Conservation (phyloP, 1,140 invertebrate species). For the Ceratosolen solmsi region DNA sequence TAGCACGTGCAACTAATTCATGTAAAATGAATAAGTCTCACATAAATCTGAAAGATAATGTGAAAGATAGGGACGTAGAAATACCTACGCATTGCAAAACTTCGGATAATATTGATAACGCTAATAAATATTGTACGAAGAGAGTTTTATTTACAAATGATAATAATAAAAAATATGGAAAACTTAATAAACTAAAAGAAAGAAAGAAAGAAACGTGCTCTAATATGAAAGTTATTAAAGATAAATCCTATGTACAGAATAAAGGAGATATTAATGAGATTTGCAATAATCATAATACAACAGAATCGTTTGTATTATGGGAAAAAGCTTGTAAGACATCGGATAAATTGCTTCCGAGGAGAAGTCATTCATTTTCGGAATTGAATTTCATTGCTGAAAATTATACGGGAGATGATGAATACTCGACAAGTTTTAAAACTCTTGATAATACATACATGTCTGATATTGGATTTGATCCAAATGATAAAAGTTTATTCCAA, state of each 20-base stretch:
- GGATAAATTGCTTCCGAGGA: slow-evolving; percentile 19
- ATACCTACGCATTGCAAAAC: background rate
- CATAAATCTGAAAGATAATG: slow-evolving; percentile 2
- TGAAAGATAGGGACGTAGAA: background rate
- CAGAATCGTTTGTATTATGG: slow-evolving; percentile 45
- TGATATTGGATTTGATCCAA: background rate
- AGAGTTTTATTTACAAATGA: slow-evolving; percentile 46
- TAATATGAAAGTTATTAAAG: background rate
- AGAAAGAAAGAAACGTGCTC: slow-evolving; percentile 3
- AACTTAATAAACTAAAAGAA: slow-evolving; percentile 13
- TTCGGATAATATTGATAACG: background rate
- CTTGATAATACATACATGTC: slow-evolving; percentile 39
- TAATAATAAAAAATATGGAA: slow-evolving; percentile 10
- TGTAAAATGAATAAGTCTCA: background rate
- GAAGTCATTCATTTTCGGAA: slow-evolving; percentile 43
- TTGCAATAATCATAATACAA: slow-evolving; percentile 41
- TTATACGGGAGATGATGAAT: slow-evolving; percentile 49
- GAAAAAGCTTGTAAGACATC: slow-evolving; percentile 29
- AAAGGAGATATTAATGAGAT: slow-evolving; percentile 37
- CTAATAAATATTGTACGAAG: slow-evolving; percentile 16
- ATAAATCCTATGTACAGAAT: background rate
- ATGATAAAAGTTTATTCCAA: background rate
- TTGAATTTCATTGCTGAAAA: slow-evolving; percentile 23
- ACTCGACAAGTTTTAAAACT: slow-evolving; percentile 40
- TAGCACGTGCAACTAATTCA: slow-evolving; percentile 2